Evolutionary conservation across 2,888 invertebrate species (phyloP).

Genomic region (Leucophora obtusa): DNA sequence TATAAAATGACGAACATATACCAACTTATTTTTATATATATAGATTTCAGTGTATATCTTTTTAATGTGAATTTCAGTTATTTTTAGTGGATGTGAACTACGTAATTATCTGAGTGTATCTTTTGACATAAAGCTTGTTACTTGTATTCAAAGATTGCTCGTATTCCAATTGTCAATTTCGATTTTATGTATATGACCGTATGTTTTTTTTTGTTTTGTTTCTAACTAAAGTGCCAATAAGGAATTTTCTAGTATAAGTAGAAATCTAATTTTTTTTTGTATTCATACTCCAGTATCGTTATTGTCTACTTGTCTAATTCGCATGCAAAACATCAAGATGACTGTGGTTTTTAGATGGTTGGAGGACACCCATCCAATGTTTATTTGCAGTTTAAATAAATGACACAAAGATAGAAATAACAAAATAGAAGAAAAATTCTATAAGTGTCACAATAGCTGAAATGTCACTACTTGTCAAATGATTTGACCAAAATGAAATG

Average conservation of each 20-base stretch:
- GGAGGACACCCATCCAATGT: constrained; percentile 17
- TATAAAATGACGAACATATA: too few species aligned
- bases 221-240: constrained; percentile 56
- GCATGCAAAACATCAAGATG: constrained; percentile 66
- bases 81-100: too few species aligned
- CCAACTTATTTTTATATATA: too few species aligned
- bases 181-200: constrained; percentile 62
- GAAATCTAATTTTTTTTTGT: constrained; percentile 48
- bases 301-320: constrained; percentile 65
- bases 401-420: constrained; percentile 31
- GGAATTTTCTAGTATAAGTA: constrained; percentile 69
- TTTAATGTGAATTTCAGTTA: too few species aligned
- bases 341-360: constrained; percentile 58
- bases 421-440: constrained; percentile 17
- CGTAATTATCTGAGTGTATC: too few species aligned
- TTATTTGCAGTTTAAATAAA: constrained; percentile 31
- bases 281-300: constrained; percentile 28
- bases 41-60: too few species aligned
- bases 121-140: too few species aligned
- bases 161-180: constrained; percentile 56
- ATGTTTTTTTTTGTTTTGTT: constrained; percentile 37
- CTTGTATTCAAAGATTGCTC: not conserved
- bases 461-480: constrained; percentile 68
- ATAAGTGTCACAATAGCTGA: constrained; percentile 57
- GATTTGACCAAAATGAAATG: constrained; percentile 75